Base-by-base conservation (phyloP, 1,140 invertebrate genomes). In the Trachymyrmex septentrionalis region DNA sequence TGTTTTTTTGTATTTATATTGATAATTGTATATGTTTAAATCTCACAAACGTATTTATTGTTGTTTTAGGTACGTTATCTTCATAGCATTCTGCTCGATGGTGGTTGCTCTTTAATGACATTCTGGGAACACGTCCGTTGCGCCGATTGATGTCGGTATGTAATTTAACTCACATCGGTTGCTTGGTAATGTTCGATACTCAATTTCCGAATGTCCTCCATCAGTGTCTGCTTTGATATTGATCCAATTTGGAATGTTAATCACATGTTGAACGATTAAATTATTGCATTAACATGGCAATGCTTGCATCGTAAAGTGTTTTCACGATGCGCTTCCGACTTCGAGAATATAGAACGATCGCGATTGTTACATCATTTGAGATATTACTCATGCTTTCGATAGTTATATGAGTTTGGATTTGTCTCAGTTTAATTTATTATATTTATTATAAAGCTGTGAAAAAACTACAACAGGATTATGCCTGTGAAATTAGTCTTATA, bases 131-230 rank as follows among this genome's bases (percentile, higher is more conserved):
- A 75, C 59, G 27, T 59, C 34, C 67, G 38, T 61, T 73, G 38
- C 38, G 38, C 19, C 80, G 80, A 84, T 84, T 84, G 69, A 84
- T 84, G 38, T 72, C 7, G 55, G 55, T 75, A 84, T 57, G 69
- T 84, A 84, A 84, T 84, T 84, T 84, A 44, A 84, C 80, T 84
- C 69, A 73, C 67, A 61, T 55, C 67, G 38, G 80, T 34, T 82
- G 67, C 69, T 82, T 59, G 67, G 55, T 84, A 84, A 84, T 84
- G 80, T 75, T 84, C 80, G 69, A 84, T 84, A 84, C 80, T 59
- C 80, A 84, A 84, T 84, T 84, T 84, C 80, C 80, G 69, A 84
- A 84, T 84, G 80, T 84, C 38, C 80, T 75, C 69, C 80, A 84
- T 73, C 69, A 84, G 55, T 84, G 80, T 84, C 69, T 84, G 80